phyloP scores from a whole-genome alignment of 2,113 vertebrate genomes.

The Chitala chitala region DNA sequence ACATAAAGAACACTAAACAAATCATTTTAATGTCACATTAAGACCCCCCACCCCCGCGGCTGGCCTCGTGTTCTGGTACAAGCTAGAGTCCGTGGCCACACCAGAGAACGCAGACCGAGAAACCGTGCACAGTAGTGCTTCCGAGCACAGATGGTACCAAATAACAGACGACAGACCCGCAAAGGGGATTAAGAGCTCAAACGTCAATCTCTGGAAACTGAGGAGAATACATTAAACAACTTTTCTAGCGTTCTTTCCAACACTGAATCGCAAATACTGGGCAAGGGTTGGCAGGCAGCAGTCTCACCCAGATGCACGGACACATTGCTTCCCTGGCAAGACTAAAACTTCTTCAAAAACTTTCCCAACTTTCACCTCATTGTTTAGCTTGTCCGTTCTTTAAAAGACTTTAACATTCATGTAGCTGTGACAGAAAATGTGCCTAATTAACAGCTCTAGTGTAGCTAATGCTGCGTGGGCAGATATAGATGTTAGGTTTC shows the following conservation, averaged over 20 bases:
- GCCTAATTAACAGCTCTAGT: too few species aligned
- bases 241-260: slow-evolving; percentile 38
- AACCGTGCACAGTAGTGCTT: neutral
- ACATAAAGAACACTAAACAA: too few species aligned
- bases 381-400: too few species aligned
- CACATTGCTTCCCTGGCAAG: slow-evolving; percentile 26
- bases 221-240: slow-evolving; percentile 30
- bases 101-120: slow-evolving; percentile 22
- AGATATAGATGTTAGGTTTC: too few species aligned
- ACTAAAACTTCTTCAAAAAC: slow-evolving; percentile 31
- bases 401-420: too few species aligned
- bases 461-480: too few species aligned
- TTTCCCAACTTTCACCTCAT: too few species aligned
- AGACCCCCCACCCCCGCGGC: too few species aligned
- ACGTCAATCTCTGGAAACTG: slow-evolving; percentile 26
- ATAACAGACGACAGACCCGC: slow-evolving; percentile 32
- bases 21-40: too few species aligned
- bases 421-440: too few species aligned
- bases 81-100: slow-evolving; percentile 36
- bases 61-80: too few species aligned
- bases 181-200: slow-evolving; percentile 33
- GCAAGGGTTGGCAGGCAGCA: slow-evolving; percentile 31
- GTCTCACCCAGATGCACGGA: slow-evolving; percentile 50
- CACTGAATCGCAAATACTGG: slow-evolving; percentile 36
- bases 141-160: slow-evolving; percentile 23